Percentiles rank a stretch among this genome's conserved stretches.
These are phyloP conservation scores for Cephalopholis sonnerati DNA, from an alignment of 2,113 vertebrate genomes.

Conservation along the genomic window DNA sequence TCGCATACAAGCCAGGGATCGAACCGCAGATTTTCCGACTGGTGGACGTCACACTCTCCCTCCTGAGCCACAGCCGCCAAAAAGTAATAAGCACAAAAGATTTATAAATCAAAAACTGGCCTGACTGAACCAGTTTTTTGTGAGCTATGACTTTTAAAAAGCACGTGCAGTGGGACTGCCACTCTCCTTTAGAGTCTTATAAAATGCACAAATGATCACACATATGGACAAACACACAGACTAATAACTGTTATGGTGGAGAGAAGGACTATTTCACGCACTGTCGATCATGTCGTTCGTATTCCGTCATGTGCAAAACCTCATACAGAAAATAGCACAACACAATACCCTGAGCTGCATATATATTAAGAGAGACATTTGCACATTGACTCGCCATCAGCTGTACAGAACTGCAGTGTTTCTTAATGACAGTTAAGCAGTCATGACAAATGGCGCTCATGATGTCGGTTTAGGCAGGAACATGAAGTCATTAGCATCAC, in stretches of 20 bases:
- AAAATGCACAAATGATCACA: background rate
- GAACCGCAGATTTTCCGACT: too few species aligned
- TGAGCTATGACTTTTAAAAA: background rate
- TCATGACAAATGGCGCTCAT: slow-evolving; percentile 29
- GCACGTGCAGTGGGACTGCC: too few species aligned
- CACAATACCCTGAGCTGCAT: background rate
- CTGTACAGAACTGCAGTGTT: background rate
- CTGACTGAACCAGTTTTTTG: too few species aligned
- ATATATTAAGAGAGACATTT: background rate
- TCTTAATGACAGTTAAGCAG: slow-evolving; percentile 11
- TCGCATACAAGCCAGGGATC: too few species aligned
- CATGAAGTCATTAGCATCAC: slow-evolving; percentile 12
- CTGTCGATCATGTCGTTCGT: background rate
- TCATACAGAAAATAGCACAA: background rate
- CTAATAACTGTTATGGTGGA: background rate
- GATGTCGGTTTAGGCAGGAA: background rate
- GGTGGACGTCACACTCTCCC: too few species aligned
- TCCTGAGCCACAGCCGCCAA: too few species aligned
- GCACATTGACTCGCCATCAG: background rate
- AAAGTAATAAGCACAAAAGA: too few species aligned
- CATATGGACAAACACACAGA: background rate
- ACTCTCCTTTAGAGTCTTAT: background rate
- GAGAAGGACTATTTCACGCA: background rate
- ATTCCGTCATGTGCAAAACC: background rate
- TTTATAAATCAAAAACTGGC: too few species aligned